A percentile compares a stretch with the other conserved stretches of the same genome.
phyloP scores from a whole-genome alignment of 2,888 invertebrate species.

The Trileptium ribeirensis region DNA sequence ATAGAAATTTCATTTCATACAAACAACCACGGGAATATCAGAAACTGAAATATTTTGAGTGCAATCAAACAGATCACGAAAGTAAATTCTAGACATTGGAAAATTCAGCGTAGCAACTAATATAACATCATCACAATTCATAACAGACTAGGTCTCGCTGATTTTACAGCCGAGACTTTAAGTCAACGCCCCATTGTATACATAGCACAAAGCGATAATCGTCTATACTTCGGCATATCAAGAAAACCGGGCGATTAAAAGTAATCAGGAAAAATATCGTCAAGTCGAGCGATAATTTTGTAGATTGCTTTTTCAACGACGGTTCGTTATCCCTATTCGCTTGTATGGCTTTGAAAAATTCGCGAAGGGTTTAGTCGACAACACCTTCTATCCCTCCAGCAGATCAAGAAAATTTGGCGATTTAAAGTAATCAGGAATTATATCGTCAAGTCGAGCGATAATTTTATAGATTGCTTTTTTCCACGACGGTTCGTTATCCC shows the following conservation, averaged over 20 bases:
- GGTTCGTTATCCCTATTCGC: conserved; percentile 94
- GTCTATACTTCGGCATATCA: no score
- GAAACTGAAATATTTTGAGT: no score
- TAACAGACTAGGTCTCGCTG: no score
- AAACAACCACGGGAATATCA: no score
- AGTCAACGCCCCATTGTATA: no score
- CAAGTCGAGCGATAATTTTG: conserved; percentile 96
- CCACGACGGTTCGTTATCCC: conserved; percentile 98
- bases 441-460: conserved; percentile 96
- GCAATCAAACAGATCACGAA: no score
- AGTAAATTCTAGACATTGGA: no score
- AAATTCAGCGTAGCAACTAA: no score
- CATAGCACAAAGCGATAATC: no score
- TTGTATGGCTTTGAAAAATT: conserved; percentile 97
- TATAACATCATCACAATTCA: no score
- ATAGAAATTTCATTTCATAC: no score
- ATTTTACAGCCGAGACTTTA: no score
- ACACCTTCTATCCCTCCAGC: conserved; percentile 62
- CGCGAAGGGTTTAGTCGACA: conserved; percentile 93
- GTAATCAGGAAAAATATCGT: conserved; percentile 97
- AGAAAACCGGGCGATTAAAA: conserved; percentile 99
- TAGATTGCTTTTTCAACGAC: conserved; percentile 99
- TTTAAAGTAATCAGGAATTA: conserved; percentile 98
- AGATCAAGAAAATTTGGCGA: conserved; percentile 98
- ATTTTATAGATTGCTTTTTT: conserved; percentile 99